Evolutionary conservation across 2,113 vertebrate genomes (phyloP), one percentile per base, ranked within the genome.

Genomic region (Romanogobio albipinnatus): DNA sequence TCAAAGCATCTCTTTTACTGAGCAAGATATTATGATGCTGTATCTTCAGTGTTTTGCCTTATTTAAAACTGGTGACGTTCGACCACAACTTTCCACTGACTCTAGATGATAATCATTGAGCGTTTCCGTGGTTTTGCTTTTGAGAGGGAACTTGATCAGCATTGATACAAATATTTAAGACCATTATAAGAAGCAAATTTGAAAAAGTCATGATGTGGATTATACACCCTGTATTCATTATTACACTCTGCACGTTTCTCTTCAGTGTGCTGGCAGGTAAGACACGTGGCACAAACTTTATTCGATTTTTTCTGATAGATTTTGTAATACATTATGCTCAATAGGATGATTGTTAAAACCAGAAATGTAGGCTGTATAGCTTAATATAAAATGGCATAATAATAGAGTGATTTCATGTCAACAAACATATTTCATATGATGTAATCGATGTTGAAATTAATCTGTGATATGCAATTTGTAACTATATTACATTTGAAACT

Each of bases 51-150:
- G 9, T 24, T 33, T 82, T 74, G 8, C 4, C 3, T 58, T 75
- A 22, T 84, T 86, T 68, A 19, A 68, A 33, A 62, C 59, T 62
- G 33, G 22, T 56, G 62, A 17, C 22, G 29, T 10, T 45, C 49
- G 17, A n/a, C 64, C 74, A 83, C 76, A 86, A 84, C 39, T 86
- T 86, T 86, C 82, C 84, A 86, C 81, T 77, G 59, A 79, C 49
- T 51, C 13, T 68, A 82, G 11, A 47, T 79, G 9, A 0, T 19
- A 62, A 36, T 76, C n/a, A 29, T 47, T 3, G 29, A 33, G n/a
- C 14, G 11, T 26, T 45, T 79, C 49, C 71, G 62, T 62, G 64
- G 45, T 47, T 47, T 64, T 58, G 6, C 10, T 56, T 76, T 36
- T 24, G 51, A 45, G 79, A 45, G 26, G 47, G 26, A 22, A 43